Evolutionary conservation across 2,888 invertebrate species (phyloP), one percentile per base, ranked within the genome.

Genomic region (Scaptomyza reducta): DNA sequence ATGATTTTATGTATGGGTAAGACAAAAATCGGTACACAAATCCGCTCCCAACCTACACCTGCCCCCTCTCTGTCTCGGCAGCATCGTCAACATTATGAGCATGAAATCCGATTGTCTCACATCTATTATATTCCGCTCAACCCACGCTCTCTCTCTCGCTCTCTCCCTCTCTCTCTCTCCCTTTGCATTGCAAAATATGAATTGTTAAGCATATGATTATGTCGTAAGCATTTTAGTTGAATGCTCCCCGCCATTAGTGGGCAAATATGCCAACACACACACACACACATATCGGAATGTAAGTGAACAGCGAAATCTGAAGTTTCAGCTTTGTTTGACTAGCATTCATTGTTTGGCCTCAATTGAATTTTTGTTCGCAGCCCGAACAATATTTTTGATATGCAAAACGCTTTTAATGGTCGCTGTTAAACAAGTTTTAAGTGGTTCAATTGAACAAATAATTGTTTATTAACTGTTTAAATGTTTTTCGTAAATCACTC

Each of bases 191-290:
- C n/a, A 27, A 53, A 58, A 51, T 67, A 58, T 67, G 66, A 67
- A 67, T 67, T 67, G 58, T 53, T 67, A 35, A 58, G 66, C 68
- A 53, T 53, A 42, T 67, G 67, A 67, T 67, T 67, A 67, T 47
- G 66, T 67, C 67, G 66, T 67, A 67, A 67, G 66, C 66, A 67
- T 67, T 67, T 67, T 55, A 65, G 74, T 50, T 65, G 61, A 74
- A 61, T 74, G 74, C 61, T 49, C 47, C 38, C 49, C 44, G 54
- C 69, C 69, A 67, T 67, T 68, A 66, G 66, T 40, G 49, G 41
- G 58, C 49, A 29, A 40, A 40, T 31, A 42, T 64, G 27, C 18
- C 18, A 25, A 31, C 22, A 18, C 40, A n/a, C 16, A 29, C 14
- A 6, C 7, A 27, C 11, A 27, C 16, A 27, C 10, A 31, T 31